A percentile compares a stretch with the other conserved stretches of the same genome.
phyloP scores from a whole-genome alignment of 2,888 invertebrate genomes.

The Phyllotreta cruciferae region DNA sequence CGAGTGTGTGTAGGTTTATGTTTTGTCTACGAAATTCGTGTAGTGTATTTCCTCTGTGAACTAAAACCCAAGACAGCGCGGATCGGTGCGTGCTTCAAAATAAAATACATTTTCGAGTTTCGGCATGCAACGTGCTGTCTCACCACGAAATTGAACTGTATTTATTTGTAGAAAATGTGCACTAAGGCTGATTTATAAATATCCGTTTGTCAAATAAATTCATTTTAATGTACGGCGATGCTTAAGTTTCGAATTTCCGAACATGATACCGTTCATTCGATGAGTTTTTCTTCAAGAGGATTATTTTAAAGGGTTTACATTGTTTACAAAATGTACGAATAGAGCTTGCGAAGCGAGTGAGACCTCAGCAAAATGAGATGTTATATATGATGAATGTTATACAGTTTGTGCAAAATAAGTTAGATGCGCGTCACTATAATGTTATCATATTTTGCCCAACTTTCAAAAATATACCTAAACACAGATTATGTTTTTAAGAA shows the following conservation, averaged over 20 bases:
- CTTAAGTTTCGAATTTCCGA: constrained; percentile 31
- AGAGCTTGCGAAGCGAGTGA: too few species aligned
- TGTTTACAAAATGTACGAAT: too few species aligned
- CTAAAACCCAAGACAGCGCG: constrained; percentile 30
- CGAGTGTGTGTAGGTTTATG: constrained; percentile 30
- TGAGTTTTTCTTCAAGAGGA: constrained; percentile 1
- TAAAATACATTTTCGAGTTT: constrained; percentile 43
- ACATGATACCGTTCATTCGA: constrained; percentile 17
- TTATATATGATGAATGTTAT: too few species aligned
- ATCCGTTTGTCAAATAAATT: constrained; percentile 39
- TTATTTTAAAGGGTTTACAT: background rate
- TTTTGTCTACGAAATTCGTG: constrained; percentile 43
- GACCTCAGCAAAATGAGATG: too few species aligned
- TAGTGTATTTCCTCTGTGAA: constrained; percentile 37
- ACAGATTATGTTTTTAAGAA: too few species aligned
- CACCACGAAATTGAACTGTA: constrained; percentile 37
- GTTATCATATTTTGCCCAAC: too few species aligned
- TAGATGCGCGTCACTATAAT: too few species aligned
- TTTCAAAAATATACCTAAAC: too few species aligned
- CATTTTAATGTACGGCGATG: constrained; percentile 32
- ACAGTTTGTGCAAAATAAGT: too few species aligned
- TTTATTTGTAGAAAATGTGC: constrained; percentile 41
- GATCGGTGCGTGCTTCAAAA: constrained; percentile 44
- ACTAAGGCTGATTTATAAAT: constrained; percentile 38
- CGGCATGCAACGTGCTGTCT: constrained; percentile 40